Evolutionary conservation across 2,888 invertebrate species (phyloP).

Genomic region (Pseudococcus jackbeardsleyi): DNA sequence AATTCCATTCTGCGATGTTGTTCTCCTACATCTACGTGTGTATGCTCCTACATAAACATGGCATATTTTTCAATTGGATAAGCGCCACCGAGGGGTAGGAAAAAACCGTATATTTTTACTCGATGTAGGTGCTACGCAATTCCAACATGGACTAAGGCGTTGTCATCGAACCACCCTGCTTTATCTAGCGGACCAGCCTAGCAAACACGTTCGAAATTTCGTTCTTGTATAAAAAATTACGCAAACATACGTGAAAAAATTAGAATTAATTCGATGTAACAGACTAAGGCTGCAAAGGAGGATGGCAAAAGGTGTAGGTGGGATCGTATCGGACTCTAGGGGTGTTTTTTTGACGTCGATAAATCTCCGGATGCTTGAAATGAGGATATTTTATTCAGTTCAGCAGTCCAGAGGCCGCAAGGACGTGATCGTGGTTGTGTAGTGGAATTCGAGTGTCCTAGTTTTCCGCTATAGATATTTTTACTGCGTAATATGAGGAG

Average conservation of each 20-base stretch:
- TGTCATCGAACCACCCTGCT: background rate
- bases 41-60: background rate
- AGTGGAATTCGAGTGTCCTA: too few relatives aligned
- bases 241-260: background rate
- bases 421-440: too few relatives aligned
- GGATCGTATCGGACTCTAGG: too few relatives aligned
- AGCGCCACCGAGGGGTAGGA: background rate
- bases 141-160: background rate
- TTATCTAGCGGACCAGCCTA: background rate
- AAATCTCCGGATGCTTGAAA: background rate
- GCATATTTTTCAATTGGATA: slow-evolving; percentile 34
- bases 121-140: background rate
- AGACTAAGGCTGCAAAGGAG: background rate
- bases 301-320: too few relatives aligned
- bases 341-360: slow-evolving; percentile 15
- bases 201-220: background rate
- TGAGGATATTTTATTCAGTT: background rate
- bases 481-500: too few relatives aligned
- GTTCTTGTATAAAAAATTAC: background rate
- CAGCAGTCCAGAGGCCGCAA: too few relatives aligned
- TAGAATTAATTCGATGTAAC: background rate
- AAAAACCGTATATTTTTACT: background rate
- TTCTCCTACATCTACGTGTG: background rate
- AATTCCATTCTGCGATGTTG: background rate
- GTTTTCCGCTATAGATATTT: too few relatives aligned